Percentiles rank a stretch among this genome's conserved stretches.
These are phyloP conservation scores for Mayetiola destructor DNA, from an alignment of 2,888 invertebrate species.

Conservation along the genomic window DNA sequence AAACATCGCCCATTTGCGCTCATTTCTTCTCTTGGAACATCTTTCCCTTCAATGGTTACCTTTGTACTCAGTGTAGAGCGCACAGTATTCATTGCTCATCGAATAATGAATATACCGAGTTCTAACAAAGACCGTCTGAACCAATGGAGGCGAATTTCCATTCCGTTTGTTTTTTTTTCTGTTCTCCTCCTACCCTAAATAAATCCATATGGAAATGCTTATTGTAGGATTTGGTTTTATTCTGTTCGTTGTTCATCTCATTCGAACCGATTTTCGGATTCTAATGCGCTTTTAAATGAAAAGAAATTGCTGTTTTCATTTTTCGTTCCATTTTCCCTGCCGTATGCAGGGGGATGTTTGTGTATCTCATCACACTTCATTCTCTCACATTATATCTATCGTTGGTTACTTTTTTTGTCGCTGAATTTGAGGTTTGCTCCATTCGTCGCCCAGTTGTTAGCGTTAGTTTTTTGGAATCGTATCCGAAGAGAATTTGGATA, in stretches of 20 bases:
- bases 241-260: not conserved
- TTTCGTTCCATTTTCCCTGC: not conserved
- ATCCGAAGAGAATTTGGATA: not conserved
- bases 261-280: not conserved
- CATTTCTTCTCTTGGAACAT: too few species aligned
- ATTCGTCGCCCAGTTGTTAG: not conserved
- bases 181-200: not conserved
- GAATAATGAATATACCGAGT: too few species aligned
- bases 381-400: not conserved
- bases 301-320: not conserved
- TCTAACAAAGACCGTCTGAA: too few species aligned
- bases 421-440: too few species aligned
- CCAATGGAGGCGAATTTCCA: too few species aligned
- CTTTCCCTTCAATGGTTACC: too few species aligned
- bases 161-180: too few species aligned
- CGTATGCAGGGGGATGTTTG: too few species aligned
- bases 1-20: too few species aligned
- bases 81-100: too few species aligned
- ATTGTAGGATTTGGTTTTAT: conserved; percentile 4
- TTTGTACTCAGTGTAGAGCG: too few species aligned
- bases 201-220: conserved; percentile 1
- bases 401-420: not conserved
- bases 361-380: too few species aligned
- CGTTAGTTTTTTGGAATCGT: not conserved
- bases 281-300: not conserved